phyloP scores from a whole-genome alignment of 1,140 invertebrate genomes.

The Aphelinus certus region DNA sequence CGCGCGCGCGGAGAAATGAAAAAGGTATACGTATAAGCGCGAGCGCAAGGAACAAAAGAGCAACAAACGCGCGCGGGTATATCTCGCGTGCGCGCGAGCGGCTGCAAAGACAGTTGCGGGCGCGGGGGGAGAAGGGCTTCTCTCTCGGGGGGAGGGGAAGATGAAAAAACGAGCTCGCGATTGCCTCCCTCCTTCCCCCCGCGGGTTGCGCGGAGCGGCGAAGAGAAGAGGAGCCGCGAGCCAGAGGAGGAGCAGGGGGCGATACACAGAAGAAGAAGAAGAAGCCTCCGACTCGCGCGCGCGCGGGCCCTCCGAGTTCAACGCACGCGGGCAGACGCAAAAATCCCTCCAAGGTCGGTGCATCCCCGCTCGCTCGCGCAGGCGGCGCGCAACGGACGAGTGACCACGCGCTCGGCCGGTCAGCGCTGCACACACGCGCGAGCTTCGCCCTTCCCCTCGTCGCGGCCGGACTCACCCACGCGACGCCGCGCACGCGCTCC shows the following conservation, averaged over 20 bases:
- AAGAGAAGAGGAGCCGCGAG: slow-evolving; percentile 11
- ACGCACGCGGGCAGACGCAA: slow-evolving; percentile 64
- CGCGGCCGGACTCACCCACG: slow-evolving; percentile 52
- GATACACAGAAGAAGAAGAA: slow-evolving; percentile 36
- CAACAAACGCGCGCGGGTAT: background rate
- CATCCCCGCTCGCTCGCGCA: slow-evolving; percentile 56
- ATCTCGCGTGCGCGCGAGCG: background rate
- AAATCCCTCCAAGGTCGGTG: slow-evolving; percentile 66
- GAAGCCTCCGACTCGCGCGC: slow-evolving; percentile 41
- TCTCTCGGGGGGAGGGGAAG: too few relatives aligned
- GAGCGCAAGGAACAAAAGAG: slow-evolving; percentile 4
- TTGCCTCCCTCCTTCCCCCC: too few relatives aligned
- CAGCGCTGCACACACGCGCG: slow-evolving; percentile 36
- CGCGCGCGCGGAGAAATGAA: slow-evolving; percentile 15
- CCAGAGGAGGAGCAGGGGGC: slow-evolving; percentile 7
- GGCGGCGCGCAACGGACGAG: slow-evolving; percentile 24
- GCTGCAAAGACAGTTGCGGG: slow-evolving; percentile 16
- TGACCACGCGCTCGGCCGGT: slow-evolving; percentile 46
- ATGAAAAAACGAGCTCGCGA: too few relatives aligned
- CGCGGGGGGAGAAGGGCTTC: too few relatives aligned
- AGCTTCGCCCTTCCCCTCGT: slow-evolving; percentile 38
- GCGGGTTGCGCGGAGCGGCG: background rate
- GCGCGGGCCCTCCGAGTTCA: slow-evolving; percentile 54
- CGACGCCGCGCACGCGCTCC: slow-evolving; percentile 35
- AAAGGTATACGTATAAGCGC: slow-evolving; percentile 4